Base-by-base conservation (phyloP, 2,113 vertebrate species). In the Mastomys natalensis region DNA sequence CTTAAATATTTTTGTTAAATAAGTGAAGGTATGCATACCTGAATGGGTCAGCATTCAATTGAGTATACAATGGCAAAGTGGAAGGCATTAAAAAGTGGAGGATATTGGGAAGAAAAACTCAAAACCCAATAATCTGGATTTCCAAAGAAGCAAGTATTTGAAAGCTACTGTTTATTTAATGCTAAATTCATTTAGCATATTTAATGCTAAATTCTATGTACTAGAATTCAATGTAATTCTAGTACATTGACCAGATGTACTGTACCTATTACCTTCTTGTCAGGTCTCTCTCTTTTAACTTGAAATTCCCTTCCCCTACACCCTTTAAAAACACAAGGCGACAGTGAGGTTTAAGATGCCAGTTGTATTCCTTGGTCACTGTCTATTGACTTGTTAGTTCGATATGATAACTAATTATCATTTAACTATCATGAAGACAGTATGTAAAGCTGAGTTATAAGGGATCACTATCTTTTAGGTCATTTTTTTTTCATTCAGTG, bases 381-480 rank as follows among this genome's bases (percentile, higher is more conserved):
- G 15, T 68, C 29, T 81, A n/a, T 8, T 45, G 70, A 93, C 12
- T 90, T 60, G 11, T 68, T 53, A 72, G 53, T 48, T 95, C 53
- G 85, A 13, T 64, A 21, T 45, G 40, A 24, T 48, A 66, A 48
- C 74, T 34, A 26, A 31, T 7, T 40, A 72, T 22, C 26, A 17
- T 19, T 62, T 92, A 74, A 24, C n/a, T 88, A 37, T 48, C 37
- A 26, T 62, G 64, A 82, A 88, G 60, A 70, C 58, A 26, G 26
- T 34, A 62, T 24, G 15, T 53, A 70, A 89, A 95, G 58, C 78
- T 21, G 21, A 82, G 60, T 87, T 94, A 51, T 86, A 96, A 85
- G 9, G 92, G 13, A 31, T 7, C 43, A 45, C 84, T 34, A 1
- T 95, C 81, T 92, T 93, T 58, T 82, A 31, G 31, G 10, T 77